phyloP scores from a whole-genome alignment of 2,797 vertebrate genomes.

The Helarctos malayanus region DNA sequence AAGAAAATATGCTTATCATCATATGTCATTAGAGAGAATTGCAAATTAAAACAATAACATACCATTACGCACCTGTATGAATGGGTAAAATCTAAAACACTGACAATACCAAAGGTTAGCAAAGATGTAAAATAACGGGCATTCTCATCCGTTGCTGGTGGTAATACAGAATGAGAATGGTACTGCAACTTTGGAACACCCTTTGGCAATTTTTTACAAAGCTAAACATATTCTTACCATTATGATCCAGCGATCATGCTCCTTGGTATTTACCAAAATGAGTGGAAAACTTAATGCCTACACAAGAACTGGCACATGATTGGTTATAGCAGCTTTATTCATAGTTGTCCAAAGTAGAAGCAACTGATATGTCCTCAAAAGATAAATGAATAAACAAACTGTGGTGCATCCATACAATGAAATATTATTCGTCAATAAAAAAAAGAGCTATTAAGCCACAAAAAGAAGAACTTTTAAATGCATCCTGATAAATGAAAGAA shows the following conservation, averaged over 20 bases:
- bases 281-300: not conserved
- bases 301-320: not conserved
- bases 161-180: not conserved
- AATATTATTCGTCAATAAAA: slow-evolving; percentile 15
- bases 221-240: not conserved
- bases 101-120: not conserved
- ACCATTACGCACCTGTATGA: not conserved
- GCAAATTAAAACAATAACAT: not conserved
- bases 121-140: not conserved
- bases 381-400: not conserved
- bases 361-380: not conserved
- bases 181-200: not conserved
- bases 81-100: not conserved
- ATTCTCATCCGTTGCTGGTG: not conserved
- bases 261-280: not conserved
- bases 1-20: not conserved
- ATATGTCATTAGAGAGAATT: not conserved
- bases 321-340: not conserved
- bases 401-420: not conserved
- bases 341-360: not conserved
- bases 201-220: not conserved
- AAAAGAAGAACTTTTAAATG: not conserved
- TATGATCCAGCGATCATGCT: not conserved
- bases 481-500: not conserved
- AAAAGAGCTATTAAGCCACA: not conserved